A percentile compares a stretch with the other conserved stretches of the same genome.
Evolutionary conservation across 2,888 invertebrate genomes (phyloP).

Genomic region (Apamea sordens): DNA sequence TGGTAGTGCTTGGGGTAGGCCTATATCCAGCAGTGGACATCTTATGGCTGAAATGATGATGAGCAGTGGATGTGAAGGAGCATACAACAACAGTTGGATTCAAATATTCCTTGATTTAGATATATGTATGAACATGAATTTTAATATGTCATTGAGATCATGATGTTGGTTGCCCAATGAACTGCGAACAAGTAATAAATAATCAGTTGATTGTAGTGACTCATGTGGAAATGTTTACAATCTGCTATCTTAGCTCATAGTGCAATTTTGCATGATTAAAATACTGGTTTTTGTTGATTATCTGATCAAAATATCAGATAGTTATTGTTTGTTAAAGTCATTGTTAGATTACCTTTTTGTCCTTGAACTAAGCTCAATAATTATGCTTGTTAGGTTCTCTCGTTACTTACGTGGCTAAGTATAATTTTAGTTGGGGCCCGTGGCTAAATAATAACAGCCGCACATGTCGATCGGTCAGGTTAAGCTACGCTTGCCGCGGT

Average conservation of each 20-base stretch:
- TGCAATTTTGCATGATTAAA: constrained; percentile 15
- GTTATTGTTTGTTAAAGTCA: neutral
- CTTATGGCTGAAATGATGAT: neutral
- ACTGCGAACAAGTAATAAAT: constrained; percentile 28
- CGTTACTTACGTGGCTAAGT: neutral
- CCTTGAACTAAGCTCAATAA: neutral
- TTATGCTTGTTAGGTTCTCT: neutral
- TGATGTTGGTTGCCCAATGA: constrained; percentile 32
- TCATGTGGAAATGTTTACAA: constrained; percentile 37
- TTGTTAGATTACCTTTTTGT: neutral
- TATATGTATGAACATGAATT: constrained; percentile 1
- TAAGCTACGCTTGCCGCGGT: too few species aligned
- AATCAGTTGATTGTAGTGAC: constrained; percentile 23
- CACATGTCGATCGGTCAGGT: too few species aligned
- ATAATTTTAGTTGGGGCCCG: neutral
- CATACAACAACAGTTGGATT: neutral
- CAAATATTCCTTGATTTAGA: neutral
- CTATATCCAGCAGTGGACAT: neutral
- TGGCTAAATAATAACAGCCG: too few species aligned
- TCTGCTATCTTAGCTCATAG: neutral
- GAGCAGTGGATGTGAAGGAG: neutral
- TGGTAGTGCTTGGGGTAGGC: neutral
- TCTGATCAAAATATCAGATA: constrained; percentile 17
- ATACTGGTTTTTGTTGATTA: neutral
- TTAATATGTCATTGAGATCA: constrained; percentile 26